Evolutionary conservation across 2,797 vertebrate genomes (phyloP), one percentile per base, ranked within the genome.

Genomic region (Erethizon dorsatum): DNA sequence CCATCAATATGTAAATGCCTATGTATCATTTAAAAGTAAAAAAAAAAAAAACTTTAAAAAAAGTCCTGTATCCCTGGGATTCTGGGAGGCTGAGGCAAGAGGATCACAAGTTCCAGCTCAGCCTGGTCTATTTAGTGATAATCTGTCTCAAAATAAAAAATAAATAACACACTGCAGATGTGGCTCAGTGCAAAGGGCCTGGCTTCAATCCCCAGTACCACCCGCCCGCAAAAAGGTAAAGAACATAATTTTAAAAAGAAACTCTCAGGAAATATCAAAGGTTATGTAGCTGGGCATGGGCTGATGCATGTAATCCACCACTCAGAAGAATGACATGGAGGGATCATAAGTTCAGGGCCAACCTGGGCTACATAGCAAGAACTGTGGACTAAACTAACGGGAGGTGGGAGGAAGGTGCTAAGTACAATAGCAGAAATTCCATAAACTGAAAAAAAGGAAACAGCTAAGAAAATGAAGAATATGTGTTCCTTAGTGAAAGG

Each of bases 381-480:
- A 54, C 14, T 1, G 41, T 28, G 37, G 41, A 83, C 45, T 22
- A 88, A 91, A 59, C 22, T 52, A 83, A 61, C 15, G 87, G 17
- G 13, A 94, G n/a, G 28, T 50, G 5, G 61, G 11, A 71, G 45
- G 61, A 63, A 56, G 37, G 12, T 33, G 28, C 8, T 63, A n/a
- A 94, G 33, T 61, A 88, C 87, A 41, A 57, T 37, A 83, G 78
- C 31, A 91, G 63, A 88, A 83, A 71, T 86, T 59, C 75, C 26
- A 47, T 24, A 75, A 88, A 54, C 31, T n/a, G 13, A 65, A 75
- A 90, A 73, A 17, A 56, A 86, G 41, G 33, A 73, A 65, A 82
- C 24, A 75, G 41, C 26, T 85, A 59, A 83, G 54, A 78, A 59
- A 37, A 83, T 69, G 15, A 63, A 63, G 28, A 83, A 87, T 54